Percentiles rank a stretch among this genome's conserved stretches.
Evolutionary conservation across 2,113 vertebrate genomes (phyloP).

Genomic region (Sapayoa aenigma): DNA sequence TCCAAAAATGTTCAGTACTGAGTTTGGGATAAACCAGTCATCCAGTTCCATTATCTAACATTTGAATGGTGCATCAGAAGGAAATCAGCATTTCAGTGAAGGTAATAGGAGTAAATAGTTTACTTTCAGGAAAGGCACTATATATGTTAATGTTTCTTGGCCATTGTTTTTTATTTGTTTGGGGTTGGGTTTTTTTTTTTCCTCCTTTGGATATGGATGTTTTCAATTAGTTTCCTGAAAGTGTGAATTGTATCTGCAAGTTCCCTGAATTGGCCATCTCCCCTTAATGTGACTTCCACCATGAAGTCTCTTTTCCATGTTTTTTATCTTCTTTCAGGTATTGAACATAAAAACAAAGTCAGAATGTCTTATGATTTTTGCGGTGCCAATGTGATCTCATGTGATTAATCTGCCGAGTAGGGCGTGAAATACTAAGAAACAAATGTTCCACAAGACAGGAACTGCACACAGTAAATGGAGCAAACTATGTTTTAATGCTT

Average conservation of each 20-base stretch:
- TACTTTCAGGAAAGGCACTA: background rate
- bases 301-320: background rate
- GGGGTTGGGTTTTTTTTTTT: background rate
- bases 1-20: background rate
- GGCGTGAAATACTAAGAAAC: background rate
- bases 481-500: background rate
- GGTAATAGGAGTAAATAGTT: background rate
- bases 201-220: background rate
- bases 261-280: background rate
- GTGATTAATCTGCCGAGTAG: background rate
- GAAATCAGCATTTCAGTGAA: background rate
- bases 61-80: background rate
- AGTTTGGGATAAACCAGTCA: background rate
- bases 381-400: background rate
- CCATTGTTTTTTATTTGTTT: background rate
- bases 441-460: constrained; percentile 8
- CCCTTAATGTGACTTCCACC: background rate
- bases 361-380: background rate
- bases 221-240: background rate
- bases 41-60: background rate
- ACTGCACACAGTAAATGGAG: constrained; percentile 10
- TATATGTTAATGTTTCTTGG: background rate
- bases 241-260: background rate
- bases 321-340: background rate
- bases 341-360: background rate